Percentiles rank a stretch among this genome's conserved stretches.
Conservation (phyloP, 2,888 invertebrate species). For the Dichetophora obliterata region DNA sequence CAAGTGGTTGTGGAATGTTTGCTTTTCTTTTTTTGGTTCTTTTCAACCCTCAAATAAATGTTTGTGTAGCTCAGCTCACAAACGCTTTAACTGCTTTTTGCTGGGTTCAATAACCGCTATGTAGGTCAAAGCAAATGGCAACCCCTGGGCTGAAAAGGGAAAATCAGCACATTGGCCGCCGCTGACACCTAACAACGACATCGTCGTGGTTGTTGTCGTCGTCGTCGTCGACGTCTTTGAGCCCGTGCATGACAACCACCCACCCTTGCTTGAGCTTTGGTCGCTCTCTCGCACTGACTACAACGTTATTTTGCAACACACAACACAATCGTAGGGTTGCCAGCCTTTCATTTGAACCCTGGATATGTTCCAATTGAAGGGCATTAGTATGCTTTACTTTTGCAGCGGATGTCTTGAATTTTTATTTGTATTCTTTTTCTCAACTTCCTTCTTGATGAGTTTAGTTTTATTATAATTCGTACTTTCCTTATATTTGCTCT, state of each 20-base stretch:
- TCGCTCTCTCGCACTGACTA: background rate
- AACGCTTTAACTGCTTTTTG: background rate
- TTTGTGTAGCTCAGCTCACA: background rate
- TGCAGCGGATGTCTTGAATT: background rate
- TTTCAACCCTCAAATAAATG: background rate
- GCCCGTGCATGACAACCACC: background rate
- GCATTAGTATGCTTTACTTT: slow-evolving; percentile 44
- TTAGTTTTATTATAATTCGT: background rate
- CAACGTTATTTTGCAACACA: background rate
- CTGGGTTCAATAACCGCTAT: slow-evolving; percentile 58
- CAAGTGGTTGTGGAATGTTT: slow-evolving; percentile 32
- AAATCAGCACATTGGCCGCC: slow-evolving; percentile 53
- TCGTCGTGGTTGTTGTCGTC: background rate
- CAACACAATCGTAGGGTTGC: background rate
- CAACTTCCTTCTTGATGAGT: background rate
- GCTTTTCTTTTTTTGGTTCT: slow-evolving; percentile 50
- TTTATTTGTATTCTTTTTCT: background rate
- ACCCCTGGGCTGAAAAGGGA: slow-evolving; percentile 62
- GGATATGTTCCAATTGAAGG: slow-evolving; percentile 51
- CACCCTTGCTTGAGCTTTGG: background rate
- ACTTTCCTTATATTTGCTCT: background rate
- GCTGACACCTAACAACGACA: slow-evolving; percentile 40
- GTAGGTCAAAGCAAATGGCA: slow-evolving; percentile 69
- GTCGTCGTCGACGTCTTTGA: background rate
- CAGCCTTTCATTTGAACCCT: slow-evolving; percentile 44